These are phyloP conservation scores for Cyprinodon brontotheroides DNA, from an alignment of 2,113 vertebrate species.

Conservation along the genomic window DNA sequence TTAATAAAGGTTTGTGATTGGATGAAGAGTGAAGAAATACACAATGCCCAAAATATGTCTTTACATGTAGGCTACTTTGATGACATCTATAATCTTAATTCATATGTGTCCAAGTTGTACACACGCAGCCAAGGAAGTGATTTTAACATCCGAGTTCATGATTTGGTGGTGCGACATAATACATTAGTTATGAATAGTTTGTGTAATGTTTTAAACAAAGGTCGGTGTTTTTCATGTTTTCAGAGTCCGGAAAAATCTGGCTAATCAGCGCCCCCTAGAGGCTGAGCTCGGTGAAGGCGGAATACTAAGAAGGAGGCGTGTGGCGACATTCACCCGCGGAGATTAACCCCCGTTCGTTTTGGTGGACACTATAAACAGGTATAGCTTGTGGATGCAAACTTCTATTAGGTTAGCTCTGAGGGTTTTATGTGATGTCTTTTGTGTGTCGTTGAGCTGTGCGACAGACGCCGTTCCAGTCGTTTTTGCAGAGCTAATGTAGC, in stretches of 20 bases:
- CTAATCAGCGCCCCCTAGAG: conserved; percentile 9
- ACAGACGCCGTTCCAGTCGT: neutral
- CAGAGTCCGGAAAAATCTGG: too few species aligned
- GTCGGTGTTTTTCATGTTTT: too few species aligned
- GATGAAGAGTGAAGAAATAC: neutral
- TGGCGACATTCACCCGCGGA: conserved; percentile 6
- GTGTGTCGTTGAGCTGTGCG: neutral
- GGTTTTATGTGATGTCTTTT: neutral
- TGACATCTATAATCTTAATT: too few species aligned
- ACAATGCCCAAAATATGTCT: too few species aligned
- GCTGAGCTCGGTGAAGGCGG: rapidly evolving
- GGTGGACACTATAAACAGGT: conserved; percentile 64
- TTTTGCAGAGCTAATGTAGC: conserved; percentile 22
- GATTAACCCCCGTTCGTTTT: conserved; percentile 55
- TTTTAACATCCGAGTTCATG: too few species aligned
- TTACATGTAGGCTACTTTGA: too few species aligned
- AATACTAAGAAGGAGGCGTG: conserved; percentile 39
- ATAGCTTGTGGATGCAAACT: neutral
- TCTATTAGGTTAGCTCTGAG: rapidly evolving
- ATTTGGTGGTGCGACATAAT: too few species aligned
- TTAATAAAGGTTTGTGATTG: neutral
- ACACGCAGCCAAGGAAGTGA: too few species aligned
- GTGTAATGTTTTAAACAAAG: too few species aligned
- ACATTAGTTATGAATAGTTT: too few species aligned
- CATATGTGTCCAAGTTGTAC: too few species aligned